Conservation (phyloP, 2,113 vertebrate genomes). For the Clarias magur region DNA sequence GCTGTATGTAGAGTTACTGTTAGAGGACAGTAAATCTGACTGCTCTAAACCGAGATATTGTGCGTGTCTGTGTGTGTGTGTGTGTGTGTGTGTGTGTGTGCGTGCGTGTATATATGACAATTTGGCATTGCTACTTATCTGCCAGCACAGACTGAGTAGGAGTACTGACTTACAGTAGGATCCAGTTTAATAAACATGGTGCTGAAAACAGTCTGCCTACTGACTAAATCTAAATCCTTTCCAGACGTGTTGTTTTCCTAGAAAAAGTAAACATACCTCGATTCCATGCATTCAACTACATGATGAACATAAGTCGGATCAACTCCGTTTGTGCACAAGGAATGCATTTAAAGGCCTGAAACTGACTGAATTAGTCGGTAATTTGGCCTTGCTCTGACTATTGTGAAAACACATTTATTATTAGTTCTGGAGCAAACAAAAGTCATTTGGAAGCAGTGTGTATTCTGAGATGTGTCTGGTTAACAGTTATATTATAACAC, state of each 20-base stretch:
- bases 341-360: neutral
- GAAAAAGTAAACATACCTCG: neutral
- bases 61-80: too few relatives aligned
- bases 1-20: too few relatives aligned
- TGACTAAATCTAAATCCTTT: neutral
- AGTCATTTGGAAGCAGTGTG: neutral
- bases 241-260: neutral
- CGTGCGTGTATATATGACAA: too few relatives aligned
- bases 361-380: neutral
- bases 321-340: neutral
- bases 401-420: neutral
- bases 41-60: too few relatives aligned
- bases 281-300: neutral
- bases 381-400: neutral
- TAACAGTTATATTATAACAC: neutral
- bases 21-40: too few relatives aligned
- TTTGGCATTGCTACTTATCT: neutral
- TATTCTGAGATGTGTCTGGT: neutral
- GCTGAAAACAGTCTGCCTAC: neutral
- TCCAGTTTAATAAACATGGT: neutral
- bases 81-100: too few relatives aligned
- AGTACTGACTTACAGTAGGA: neutral
- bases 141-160: neutral
- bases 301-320: neutral
- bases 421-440: neutral